phyloP scores from a whole-genome alignment of 2,113 vertebrate genomes.

The Helogale parvula region DNA sequence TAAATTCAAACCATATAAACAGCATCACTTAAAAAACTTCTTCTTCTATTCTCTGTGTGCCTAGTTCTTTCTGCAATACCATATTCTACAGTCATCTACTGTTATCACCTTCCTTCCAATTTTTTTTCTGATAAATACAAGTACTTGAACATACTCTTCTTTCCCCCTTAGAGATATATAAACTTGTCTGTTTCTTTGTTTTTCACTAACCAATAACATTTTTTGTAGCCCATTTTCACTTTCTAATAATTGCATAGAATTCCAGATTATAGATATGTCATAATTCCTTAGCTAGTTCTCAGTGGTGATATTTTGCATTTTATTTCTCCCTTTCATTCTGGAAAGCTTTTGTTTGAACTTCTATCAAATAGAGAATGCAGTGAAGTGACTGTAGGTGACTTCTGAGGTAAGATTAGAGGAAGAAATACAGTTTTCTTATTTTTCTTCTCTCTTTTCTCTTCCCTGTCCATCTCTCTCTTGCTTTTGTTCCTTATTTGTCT shows the following conservation, averaged over 20 bases:
- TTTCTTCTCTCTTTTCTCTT: not conserved
- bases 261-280: not conserved
- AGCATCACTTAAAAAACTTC: not conserved
- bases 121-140: not conserved
- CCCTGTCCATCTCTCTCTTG: too few relatives aligned
- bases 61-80: not conserved
- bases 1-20: not conserved
- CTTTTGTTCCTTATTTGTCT: not conserved
- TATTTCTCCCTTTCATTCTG: not conserved
- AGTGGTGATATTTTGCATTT: not conserved
- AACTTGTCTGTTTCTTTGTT: not conserved
- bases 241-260: not conserved
- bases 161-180: not conserved
- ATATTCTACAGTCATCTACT: not conserved
- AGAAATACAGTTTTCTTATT: not conserved
- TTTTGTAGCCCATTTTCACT: not conserved
- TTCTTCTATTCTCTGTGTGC: not conserved
- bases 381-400: not conserved
- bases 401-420: not conserved
- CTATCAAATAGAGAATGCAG: not conserved
- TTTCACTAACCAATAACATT: not conserved
- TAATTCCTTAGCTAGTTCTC: not conserved
- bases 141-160: not conserved
- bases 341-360: not conserved
- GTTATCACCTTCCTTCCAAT: not conserved